Base-by-base conservation (phyloP, 2,888 invertebrate species). In the Diaperis boleti region DNA sequence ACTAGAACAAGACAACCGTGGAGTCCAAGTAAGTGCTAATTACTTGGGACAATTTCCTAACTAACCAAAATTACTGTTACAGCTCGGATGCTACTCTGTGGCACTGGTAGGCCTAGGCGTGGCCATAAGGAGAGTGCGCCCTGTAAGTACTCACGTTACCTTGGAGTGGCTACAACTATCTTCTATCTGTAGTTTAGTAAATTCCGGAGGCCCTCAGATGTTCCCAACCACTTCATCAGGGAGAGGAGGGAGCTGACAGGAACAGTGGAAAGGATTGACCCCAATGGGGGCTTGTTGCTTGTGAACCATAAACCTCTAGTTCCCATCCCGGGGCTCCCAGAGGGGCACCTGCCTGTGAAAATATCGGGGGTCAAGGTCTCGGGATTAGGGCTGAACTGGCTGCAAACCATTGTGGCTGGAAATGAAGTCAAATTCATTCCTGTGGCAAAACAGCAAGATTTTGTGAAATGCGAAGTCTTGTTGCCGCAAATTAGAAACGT, bases 61-160 rank as follows among this genome's bases (percentile, higher is more conserved):
- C n/a, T 8, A 26, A 26, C 2, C n/a, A n/a, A n/a, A n/a, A n/a
- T n/a, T n/a, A 26, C 15, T 20, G 4, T 39, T 17, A 2, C 10
- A 85, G 83, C 76, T 84, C 64, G 77, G 84, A n/a, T 82, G 84
- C 41, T 86, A 86, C 76, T 84, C 85, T 3, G 76, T 86, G 22
- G 84, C 85, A 31, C 73, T 84, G 29, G 69, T 82, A 45, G 83
- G 85, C 31, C 74, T 86, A 14, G 74, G 82, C 4, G 72, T 82
- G 42, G 85, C 86, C 5, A 64, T 86, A 47, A 78, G 84, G 64
- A 83, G 81, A 79, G 84, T 85, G 29, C 79, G 84, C 74, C 86
- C 86, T 18, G 86, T 86, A 80, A 79, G 83, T 82, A 33, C 17
- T 10, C 4, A 52, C 14, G 4, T 15, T 37, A 5, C 13, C 33